Base-by-base conservation (phyloP, 1,140 invertebrate genomes). In the Mylabris phalerata region DNA sequence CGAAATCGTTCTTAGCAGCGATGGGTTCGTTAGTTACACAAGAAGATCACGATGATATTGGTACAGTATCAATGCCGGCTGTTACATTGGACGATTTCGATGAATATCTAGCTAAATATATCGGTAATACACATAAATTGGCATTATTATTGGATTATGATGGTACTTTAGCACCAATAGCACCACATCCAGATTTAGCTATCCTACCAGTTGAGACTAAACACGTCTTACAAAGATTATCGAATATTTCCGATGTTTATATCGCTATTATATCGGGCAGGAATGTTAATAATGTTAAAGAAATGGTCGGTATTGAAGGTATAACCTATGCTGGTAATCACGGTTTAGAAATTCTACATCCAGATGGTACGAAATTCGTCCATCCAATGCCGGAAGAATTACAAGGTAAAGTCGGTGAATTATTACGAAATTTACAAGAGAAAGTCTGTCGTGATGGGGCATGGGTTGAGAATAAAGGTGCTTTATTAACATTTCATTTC, bases 261-360 rank as follows among this genome's bases (percentile, higher is more conserved):
- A 90, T 94, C 62, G 89, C 91, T 10, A 87, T 95, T 60, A 86
- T 94, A 42, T 93, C 90, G 3, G 92, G 91, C 13, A 78, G 91
- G 55, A 91, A 88, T 69, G 87, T 93, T 10, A 84, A 90, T 63
- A 93, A 93, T 72, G 90, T 94, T 0, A 93, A 90, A 66, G 81
- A 87, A 60, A 93, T 93, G 90, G 89, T 95, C 27, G 90, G 90
- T 2, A 92, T 94, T 60, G 87, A 92, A 59, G 88, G 88, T 49
- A 91, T 93, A 13, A 95, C 91, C 0, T 94, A 94, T 70, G 92
- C 91, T 2, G 92, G 92, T 11, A 93, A 89, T 75, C 92, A 94
- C 71, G 92, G 91, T 7, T 72, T 95, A 48, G 90, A 94, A 75
- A 93, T 94, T 67, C 70, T 91, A 39, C 90, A 94, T 75, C 90